These are phyloP conservation scores for Syrista parreyssii DNA, from an alignment of 2,888 invertebrate species.

Conservation along the genomic window DNA sequence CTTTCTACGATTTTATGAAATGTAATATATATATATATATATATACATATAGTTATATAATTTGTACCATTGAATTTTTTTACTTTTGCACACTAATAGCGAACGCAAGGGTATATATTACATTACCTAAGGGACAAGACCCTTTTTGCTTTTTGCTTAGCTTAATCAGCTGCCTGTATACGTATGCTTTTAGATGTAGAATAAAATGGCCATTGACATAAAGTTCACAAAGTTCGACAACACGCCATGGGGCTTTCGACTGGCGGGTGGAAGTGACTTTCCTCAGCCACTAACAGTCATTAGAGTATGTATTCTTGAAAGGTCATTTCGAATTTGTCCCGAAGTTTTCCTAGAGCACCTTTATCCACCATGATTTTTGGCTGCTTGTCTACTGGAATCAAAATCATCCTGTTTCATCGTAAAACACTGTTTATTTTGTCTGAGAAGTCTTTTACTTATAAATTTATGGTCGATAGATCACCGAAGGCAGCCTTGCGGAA, in stretches of 20 bases:
- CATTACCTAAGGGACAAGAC: too few species aligned
- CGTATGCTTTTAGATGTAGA: constrained; percentile 55
- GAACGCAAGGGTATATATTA: too few species aligned
- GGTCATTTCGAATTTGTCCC: too few species aligned
- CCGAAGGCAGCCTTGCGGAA: constrained; percentile 84
- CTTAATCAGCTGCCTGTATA: constrained; percentile 8
- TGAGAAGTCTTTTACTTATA: too few species aligned
- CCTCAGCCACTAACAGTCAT: constrained; percentile 80
- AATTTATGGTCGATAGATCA: constrained; percentile 71
- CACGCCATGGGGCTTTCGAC: constrained; percentile 82
- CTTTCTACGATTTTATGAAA: not conserved
- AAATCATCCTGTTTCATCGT: too few species aligned
- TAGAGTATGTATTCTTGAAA: constrained; percentile 70
- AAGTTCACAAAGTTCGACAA: constrained; percentile 73
- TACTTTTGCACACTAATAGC: too few species aligned
- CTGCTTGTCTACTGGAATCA: too few species aligned
- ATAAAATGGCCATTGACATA: constrained; percentile 75
- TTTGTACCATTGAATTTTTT: too few species aligned
- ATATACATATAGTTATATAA: not conserved
- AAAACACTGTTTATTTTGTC: too few species aligned
- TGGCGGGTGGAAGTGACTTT: constrained; percentile 80
- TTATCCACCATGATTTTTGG: too few species aligned
- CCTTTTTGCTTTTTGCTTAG: constrained; percentile 14
- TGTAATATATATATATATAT: not conserved
- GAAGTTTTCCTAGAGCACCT: too few species aligned